phyloP scores from a whole-genome alignment of 2,888 invertebrate species.

The Diarsia rubi region DNA sequence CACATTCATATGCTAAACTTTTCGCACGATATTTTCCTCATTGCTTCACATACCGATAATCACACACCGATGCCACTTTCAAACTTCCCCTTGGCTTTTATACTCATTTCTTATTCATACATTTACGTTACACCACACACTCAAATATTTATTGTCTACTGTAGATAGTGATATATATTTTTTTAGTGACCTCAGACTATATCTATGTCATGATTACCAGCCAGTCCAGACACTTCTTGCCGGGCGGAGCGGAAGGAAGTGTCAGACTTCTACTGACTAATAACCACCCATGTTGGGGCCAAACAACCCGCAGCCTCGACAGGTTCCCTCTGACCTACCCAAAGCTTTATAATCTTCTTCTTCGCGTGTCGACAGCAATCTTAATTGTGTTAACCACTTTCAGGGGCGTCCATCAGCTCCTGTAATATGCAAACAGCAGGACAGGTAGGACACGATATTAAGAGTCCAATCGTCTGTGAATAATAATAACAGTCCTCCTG shows the following conservation, averaged over 20 bases:
- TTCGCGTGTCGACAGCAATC: background rate
- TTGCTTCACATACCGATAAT: background rate
- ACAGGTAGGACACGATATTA: background rate
- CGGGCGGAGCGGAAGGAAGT: too few relatives aligned
- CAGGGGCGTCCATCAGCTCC: background rate
- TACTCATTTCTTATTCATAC: background rate
- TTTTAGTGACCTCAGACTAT: background rate
- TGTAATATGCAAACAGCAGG: background rate
- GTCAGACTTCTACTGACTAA: too few relatives aligned
- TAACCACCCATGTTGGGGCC: too few relatives aligned
- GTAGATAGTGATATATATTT: background rate
- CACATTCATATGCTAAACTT: background rate
- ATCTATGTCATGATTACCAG: background rate
- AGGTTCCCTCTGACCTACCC: background rate
- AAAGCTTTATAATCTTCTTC: background rate
- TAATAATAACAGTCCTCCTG: too few relatives aligned
- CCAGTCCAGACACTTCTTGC: background rate
- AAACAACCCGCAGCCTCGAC: too few relatives aligned
- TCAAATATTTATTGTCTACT: background rate
- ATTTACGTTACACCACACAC: background rate
- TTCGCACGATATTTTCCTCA: background rate
- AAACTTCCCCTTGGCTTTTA: background rate
- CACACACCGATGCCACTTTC: background rate
- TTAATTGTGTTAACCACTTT: background rate
- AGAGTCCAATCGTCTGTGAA: background rate